Percentiles rank a stretch among this genome's conserved stretches.
Conservation (phyloP, 2,113 vertebrate genomes). For the Pelecanoides urinatrix region DNA sequence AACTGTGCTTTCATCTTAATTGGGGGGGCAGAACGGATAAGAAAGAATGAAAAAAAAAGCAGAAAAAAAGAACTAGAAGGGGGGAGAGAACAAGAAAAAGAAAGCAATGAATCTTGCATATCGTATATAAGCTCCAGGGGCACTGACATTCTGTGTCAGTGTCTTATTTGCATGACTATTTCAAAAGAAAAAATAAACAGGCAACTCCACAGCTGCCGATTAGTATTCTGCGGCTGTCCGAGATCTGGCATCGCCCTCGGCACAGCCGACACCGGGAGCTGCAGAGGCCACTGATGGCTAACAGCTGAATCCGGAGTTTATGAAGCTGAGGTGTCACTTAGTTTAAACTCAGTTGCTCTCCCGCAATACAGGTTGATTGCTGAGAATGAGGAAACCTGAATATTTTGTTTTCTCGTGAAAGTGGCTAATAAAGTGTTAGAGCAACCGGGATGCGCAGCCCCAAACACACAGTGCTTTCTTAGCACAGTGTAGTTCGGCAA, state of each 20-base stretch:
- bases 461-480: not conserved
- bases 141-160: not conserved
- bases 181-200: constrained; percentile 1
- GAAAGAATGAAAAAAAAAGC: not conserved
- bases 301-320: not conserved
- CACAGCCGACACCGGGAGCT: not conserved
- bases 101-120: not conserved
- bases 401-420: not conserved
- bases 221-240: not conserved
- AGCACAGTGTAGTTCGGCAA: not conserved
- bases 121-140: not conserved
- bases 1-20: not conserved
- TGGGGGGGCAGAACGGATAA: not conserved
- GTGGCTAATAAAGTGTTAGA: not conserved
- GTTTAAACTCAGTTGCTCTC: not conserved
- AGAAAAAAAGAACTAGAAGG: not conserved
- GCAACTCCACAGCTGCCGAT: constrained; percentile 11
- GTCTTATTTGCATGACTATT: constrained; percentile 1
- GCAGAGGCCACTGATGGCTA: not conserved
- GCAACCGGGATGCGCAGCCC: not conserved
- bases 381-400: not conserved
- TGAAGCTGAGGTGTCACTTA: not conserved
- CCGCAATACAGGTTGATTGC: not conserved
- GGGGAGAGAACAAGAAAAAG: not conserved
- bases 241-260: not conserved